Conservation (phyloP, 2,113 vertebrate species). For the Notarius quadriscutis region DNA sequence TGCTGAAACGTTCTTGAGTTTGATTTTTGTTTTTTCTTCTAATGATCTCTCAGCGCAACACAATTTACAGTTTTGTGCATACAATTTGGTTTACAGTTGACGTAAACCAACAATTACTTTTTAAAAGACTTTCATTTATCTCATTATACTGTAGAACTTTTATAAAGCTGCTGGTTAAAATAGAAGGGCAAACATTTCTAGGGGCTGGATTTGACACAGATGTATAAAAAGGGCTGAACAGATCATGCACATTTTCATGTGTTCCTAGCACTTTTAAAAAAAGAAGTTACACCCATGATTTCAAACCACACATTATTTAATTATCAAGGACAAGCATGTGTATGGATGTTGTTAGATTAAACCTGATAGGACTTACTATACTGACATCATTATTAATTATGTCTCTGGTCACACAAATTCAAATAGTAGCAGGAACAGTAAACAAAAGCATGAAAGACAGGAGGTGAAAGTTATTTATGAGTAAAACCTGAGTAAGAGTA, state of each 20-base stretch:
- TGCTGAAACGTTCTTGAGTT: neutral
- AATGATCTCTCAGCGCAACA: neutral
- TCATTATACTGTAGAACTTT: neutral
- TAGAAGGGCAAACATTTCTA: neutral
- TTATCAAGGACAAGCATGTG: slow-evolving; percentile 25
- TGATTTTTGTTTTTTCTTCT: neutral
- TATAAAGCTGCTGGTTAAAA: neutral
- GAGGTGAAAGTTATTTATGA: slow-evolving; percentile 1
- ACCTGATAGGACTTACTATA: slow-evolving; percentile 57
- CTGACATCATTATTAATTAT: slow-evolving; percentile 70
- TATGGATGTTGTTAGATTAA: slow-evolving; percentile 66
- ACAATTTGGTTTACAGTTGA: neutral
- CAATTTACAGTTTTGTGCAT: neutral
- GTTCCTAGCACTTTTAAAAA: neutral
- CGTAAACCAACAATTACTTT: no score
- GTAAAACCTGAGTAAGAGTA: neutral
- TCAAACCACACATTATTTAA: slow-evolving; percentile 31
- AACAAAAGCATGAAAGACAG: neutral
- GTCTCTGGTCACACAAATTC: slow-evolving; percentile 65
- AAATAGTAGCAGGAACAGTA: slow-evolving; percentile 55
- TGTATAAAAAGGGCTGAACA: neutral
- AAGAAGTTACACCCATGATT: neutral
- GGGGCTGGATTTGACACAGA: neutral
- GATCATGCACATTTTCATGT: neutral
- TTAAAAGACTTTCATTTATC: no score